Base-by-base conservation (phyloP, 2,797 vertebrate species). In the Otolemur crassicaudatus region DNA sequence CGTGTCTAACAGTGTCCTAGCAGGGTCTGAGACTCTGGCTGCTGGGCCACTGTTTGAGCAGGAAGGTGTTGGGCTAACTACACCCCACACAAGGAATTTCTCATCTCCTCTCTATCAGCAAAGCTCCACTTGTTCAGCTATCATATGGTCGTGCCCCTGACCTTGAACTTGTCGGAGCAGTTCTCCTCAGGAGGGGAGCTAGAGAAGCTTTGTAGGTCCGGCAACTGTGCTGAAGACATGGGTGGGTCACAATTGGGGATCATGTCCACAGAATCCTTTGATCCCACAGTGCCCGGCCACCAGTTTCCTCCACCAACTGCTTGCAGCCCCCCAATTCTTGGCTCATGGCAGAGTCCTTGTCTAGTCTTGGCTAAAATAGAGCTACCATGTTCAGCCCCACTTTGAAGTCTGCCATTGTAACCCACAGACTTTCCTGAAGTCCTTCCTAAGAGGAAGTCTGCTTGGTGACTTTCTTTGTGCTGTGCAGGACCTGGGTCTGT, bases 21-120 rank as follows among this genome's bases (percentile, higher is more conserved):
- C 16, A 0, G 3, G 29, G 29, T 65, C 63, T 17, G 5, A 70
- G 65, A n/a, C 16, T 61, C 11, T 3, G 1, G 7, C 3, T 1
- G 1, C 13, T 5, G 20, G 60, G 7, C 37, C 31, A 58, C 49
- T 37, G 11, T 40, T 40, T 3, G 1, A 46, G 46, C 3, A 43
- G 13, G 1, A 4, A 76, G 29, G 34, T 37, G 34, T 11, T 49
- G 63, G 31, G 6, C 46, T 49, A 12, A 49, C 46, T 49, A 13
- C 46, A 49, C 46, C 12, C 46, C 46, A 12, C 46, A 49, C 46
- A 29, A 90, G 60, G 81, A 34, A 79, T 22, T 67, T 49, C 70
- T 16, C 34, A 69, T 56, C 14, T 31, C n/a, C 23, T 83, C 49
- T 53, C 40, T 8, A 23, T 23, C 7, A 7, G 1, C 61, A 70